These are phyloP conservation scores for Piprites chloris DNA, from an alignment of 2,113 vertebrate species.

Conservation along the genomic window DNA sequence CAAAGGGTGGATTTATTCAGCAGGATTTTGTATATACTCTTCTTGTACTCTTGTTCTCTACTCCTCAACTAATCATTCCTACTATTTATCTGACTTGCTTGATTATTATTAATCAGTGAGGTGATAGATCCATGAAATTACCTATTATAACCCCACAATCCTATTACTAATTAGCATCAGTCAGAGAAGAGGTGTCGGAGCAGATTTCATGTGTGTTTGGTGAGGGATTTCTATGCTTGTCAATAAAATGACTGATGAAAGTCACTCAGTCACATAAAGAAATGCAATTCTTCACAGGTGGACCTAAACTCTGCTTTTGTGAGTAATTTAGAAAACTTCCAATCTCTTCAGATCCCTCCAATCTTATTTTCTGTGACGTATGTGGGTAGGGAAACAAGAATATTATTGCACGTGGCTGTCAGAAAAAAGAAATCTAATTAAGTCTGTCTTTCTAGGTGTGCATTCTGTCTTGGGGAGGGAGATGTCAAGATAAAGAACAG, in stretches of 20 bases:
- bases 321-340: background rate
- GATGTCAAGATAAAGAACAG: background rate
- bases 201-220: background rate
- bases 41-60: background rate
- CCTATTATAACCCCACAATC: background rate
- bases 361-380: background rate
- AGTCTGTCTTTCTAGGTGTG: background rate
- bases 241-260: background rate
- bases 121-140: background rate
- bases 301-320: background rate
- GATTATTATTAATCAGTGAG: background rate
- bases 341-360: background rate
- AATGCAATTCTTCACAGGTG: background rate
- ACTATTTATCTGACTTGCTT: background rate
- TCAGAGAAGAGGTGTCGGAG: background rate
- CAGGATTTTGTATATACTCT: background rate
- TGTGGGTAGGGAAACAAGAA: background rate
- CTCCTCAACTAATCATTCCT: background rate
- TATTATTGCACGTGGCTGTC: background rate
- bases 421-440: conserved; percentile 15
- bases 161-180: background rate
- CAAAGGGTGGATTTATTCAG: background rate
- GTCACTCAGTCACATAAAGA: background rate
- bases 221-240: background rate
- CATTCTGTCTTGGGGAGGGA: background rate